These are phyloP conservation scores for Triplophysa siluroides DNA, from an alignment of 2,113 vertebrate genomes.

Conservation along the genomic window DNA sequence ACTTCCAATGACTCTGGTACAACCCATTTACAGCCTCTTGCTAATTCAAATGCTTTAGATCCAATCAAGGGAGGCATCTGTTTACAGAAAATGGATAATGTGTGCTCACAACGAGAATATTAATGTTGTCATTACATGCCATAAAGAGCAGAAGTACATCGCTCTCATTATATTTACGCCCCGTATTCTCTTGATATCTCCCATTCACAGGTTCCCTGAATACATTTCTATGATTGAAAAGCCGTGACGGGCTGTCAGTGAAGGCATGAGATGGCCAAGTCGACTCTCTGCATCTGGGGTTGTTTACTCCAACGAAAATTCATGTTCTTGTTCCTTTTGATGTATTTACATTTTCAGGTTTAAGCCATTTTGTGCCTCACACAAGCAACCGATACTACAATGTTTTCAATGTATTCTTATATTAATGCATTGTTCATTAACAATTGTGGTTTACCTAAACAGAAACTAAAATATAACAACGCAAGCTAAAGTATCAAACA, in stretches of 20 bases:
- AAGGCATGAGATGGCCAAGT: too few relatives aligned
- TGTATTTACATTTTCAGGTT: too few relatives aligned
- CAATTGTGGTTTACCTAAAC: too few relatives aligned
- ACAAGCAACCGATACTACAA: too few relatives aligned
- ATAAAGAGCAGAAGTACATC: conserved; percentile 45
- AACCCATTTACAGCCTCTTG: conserved; percentile 45
- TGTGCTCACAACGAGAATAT: conserved; percentile 33
- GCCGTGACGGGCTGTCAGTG: background rate
- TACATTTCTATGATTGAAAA: conserved; percentile 34
- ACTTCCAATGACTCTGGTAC: conserved; percentile 36
- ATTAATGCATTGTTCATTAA: too few relatives aligned
- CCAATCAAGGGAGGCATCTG: conserved; percentile 45
- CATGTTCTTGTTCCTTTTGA: too few relatives aligned
- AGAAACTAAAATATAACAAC: too few relatives aligned
- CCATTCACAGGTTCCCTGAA: background rate
- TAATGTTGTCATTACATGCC: conserved; percentile 45
- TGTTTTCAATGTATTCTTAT: too few relatives aligned
- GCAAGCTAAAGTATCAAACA: too few relatives aligned
- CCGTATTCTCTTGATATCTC: conserved; percentile 26
- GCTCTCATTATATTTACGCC: conserved; percentile 43
- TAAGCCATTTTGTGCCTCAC: too few relatives aligned
- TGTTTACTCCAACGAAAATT: too few relatives aligned
- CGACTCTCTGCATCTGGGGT: too few relatives aligned
- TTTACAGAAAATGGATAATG: conserved; percentile 44
- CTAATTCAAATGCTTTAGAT: conserved; percentile 42